Conservation (phyloP, 1,140 invertebrate genomes). For the Drosophila tropicalis region DNA sequence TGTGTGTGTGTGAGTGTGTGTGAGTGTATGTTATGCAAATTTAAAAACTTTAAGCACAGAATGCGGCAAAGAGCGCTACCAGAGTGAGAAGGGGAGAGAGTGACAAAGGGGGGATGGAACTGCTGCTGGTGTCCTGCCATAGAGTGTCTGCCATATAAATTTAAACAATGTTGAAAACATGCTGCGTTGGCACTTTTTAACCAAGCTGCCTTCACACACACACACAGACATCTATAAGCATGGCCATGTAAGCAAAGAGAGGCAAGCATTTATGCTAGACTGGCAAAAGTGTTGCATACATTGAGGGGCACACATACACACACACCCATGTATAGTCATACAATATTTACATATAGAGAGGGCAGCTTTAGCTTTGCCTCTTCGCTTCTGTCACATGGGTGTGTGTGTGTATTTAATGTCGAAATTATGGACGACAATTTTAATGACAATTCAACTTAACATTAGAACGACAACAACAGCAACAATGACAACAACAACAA, state of each 20-base stretch:
- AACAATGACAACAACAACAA: constrained; percentile 27
- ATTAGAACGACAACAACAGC: constrained; percentile 70
- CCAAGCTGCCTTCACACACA: constrained; percentile 61
- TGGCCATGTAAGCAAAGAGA: constrained; percentile 20
- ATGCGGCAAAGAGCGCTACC: constrained; percentile 36
- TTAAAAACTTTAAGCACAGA: constrained; percentile 78
- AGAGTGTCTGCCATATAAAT: constrained; percentile 74
- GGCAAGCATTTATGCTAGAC: constrained; percentile 73
- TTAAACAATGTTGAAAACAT: constrained; percentile 82
- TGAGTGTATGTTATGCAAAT: constrained; percentile 63
- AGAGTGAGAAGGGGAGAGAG: too few relatives aligned
- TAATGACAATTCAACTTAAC: constrained; percentile 81
- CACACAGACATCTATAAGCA: constrained; percentile 34
- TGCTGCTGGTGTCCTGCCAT: constrained; percentile 4
- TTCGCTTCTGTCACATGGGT: constrained; percentile 14
- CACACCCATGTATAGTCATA: constrained; percentile 24
- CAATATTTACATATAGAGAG: constrained; percentile 58
- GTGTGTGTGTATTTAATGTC: constrained; percentile 77
- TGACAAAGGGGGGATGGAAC: background rate
- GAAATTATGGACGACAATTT: constrained; percentile 81
- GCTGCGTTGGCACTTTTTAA: constrained; percentile 81
- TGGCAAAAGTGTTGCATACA: constrained; percentile 74
- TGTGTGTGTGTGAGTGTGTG: background rate
- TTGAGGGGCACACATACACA: constrained; percentile 58
- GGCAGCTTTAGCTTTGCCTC: constrained; percentile 29